These are phyloP conservation scores for Odontamblyopus rebecca DNA, from an alignment of 2,797 vertebrate genomes.

Conservation along the genomic window DNA sequence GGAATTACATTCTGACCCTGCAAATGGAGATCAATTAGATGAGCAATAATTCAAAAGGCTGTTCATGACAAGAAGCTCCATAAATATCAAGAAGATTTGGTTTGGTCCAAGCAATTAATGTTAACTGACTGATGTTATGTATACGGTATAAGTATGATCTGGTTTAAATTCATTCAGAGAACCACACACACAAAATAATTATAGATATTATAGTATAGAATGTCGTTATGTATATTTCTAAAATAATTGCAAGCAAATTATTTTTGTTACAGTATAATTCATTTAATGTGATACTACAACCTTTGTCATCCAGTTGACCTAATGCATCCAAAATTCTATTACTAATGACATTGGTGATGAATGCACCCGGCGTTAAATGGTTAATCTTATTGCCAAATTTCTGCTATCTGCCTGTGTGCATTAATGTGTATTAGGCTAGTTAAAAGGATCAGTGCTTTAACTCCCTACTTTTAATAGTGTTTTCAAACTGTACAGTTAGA, in stretches of 20 bases:
- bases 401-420: conserved; percentile 26
- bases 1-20: conserved; percentile 56
- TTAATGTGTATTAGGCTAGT: conserved; percentile 20
- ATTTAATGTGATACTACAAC: background rate
- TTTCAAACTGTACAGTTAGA: background rate
- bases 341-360: conserved; percentile 45
- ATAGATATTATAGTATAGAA: background rate
- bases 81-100: conserved; percentile 13
- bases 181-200: too few species aligned
- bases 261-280: conserved; percentile 1
- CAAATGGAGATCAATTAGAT: conserved; percentile 50
- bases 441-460: background rate
- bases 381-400: conserved; percentile 37
- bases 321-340: conserved; percentile 35
- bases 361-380: conserved; percentile 30
- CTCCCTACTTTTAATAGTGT: background rate
- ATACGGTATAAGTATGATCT: background rate
- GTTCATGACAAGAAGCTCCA: conserved; percentile 21
- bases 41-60: conserved; percentile 39
- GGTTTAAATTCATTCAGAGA: too few species aligned
- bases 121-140: background rate
- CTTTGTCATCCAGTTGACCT: conserved; percentile 28
- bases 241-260: background rate
- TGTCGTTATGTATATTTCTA: background rate
- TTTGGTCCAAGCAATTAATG: conserved; percentile 10